A percentile compares a stretch with the other conserved stretches of the same genome.
Conservation (phyloP, 1,140 invertebrate genomes). For the Steinernema khuongi region DNA sequence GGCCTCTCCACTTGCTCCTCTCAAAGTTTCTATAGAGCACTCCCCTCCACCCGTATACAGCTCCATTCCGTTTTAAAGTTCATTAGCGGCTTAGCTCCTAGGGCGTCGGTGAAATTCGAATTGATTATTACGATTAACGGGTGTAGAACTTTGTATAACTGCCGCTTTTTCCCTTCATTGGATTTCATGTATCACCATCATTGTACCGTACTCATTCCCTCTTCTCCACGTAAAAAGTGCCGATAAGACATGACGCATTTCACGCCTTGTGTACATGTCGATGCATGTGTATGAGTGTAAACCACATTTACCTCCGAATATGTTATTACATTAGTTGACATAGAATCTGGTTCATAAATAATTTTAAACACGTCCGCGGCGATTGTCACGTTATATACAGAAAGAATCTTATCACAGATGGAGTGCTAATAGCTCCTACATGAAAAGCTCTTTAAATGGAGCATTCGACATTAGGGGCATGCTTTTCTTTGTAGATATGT, state of each 20-base stretch:
- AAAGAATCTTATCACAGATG: background rate
- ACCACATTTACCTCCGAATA: background rate
- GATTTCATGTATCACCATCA: background rate
- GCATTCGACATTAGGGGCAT: no score
- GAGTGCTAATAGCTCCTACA: no score
- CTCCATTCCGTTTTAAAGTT: background rate
- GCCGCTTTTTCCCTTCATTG: background rate
- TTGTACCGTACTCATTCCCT: background rate
- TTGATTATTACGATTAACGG: background rate
- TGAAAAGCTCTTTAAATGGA: no score
- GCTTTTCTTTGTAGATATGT: slow-evolving; percentile 49
- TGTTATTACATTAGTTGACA: background rate
- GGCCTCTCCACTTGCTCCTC: no score
- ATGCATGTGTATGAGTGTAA: no score
- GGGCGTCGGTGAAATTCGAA: background rate
- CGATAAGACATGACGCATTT: no score
- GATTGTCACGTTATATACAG: no score
- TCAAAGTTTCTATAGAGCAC: no score
- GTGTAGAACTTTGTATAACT: background rate
- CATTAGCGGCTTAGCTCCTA: background rate
- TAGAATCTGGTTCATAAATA: background rate
- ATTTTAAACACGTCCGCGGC: no score
- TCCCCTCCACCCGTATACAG: no score
- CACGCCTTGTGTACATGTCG: no score
- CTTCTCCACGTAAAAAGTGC: no score